Percentiles rank a stretch among this genome's conserved stretches.
Evolutionary conservation across 2,888 invertebrate species (phyloP).

Genomic region (Luffia ferchaultella): DNA sequence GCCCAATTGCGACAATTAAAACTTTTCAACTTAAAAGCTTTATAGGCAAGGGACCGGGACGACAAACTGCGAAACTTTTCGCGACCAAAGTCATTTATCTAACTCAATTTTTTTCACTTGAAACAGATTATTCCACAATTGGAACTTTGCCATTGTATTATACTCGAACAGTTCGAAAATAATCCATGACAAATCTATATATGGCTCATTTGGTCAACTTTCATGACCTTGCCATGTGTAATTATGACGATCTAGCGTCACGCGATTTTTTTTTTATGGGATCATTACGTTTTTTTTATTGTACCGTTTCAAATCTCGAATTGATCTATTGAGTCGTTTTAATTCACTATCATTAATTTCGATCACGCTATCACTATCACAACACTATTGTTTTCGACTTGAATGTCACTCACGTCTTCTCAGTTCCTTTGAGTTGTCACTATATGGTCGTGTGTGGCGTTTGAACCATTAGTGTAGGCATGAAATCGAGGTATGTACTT

Average conservation of each 20-base stretch:
- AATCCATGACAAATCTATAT: not conserved
- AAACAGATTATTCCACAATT: constrained; percentile 9
- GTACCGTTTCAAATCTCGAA: too few species aligned
- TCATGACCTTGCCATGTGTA: not conserved
- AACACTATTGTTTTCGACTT: too few species aligned
- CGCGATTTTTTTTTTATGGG: not conserved
- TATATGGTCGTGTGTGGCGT: not conserved
- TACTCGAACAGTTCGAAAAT: not conserved
- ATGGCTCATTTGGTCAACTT: not conserved
- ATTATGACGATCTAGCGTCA: not conserved
- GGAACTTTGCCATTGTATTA: not conserved
- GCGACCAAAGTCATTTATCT: not conserved
- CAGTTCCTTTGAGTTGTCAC: not conserved
- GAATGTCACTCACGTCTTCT: not conserved
- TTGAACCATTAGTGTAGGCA: not conserved
- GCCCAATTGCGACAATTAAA: constrained; percentile 2
- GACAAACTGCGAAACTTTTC: not conserved
- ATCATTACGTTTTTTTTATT: too few species aligned
- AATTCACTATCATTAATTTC: too few species aligned
- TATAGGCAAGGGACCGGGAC: not conserved
- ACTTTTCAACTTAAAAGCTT: not conserved
- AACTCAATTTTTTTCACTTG: too few species aligned
- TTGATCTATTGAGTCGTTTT: too few species aligned
- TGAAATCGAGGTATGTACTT: too few species aligned
- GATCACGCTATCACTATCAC: too few species aligned